Evolutionary conservation across 2,113 vertebrate species (phyloP).

Genomic region (Ctenomys sociabilis): DNA sequence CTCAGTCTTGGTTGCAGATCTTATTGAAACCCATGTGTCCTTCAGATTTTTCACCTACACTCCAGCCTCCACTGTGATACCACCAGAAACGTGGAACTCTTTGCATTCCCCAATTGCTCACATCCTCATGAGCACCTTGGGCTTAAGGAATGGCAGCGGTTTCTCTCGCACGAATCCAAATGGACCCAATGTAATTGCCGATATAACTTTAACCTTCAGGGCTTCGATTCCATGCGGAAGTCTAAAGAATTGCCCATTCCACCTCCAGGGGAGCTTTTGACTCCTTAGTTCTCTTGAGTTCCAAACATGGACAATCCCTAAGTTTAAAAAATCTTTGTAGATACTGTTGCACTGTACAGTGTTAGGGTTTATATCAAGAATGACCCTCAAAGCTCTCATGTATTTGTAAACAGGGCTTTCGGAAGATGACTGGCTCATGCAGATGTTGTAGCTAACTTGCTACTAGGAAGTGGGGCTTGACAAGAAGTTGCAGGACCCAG

Average conservation of each 20-base stretch:
- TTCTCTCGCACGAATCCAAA: neutral
- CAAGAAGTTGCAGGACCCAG: neutral
- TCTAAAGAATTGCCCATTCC: neutral
- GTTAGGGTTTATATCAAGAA: neutral
- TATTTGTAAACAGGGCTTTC: neutral
- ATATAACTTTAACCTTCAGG: neutral
- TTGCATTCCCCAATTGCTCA: neutral
- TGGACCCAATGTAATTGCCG: neutral
- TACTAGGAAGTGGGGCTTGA: neutral
- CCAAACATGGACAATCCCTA: neutral
- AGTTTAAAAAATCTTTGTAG: neutral
- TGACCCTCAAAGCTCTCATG: neutral
- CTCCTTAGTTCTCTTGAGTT: neutral
- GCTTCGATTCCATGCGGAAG: neutral
- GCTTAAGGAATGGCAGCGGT: neutral
- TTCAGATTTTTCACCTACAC: neutral
- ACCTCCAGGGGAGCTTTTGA: neutral
- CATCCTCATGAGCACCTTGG: neutral
- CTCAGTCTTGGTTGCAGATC: neutral
- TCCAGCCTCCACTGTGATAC: neutral
- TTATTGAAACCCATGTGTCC: neutral
- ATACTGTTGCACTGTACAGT: accelerated
- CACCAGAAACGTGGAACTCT: accelerated
- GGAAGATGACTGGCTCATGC: neutral
- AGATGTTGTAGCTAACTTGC: neutral